Percentiles rank a stretch among this genome's conserved stretches.
Evolutionary conservation across 1,140 invertebrate species (phyloP).

Genomic region (Cydia pomonella): DNA sequence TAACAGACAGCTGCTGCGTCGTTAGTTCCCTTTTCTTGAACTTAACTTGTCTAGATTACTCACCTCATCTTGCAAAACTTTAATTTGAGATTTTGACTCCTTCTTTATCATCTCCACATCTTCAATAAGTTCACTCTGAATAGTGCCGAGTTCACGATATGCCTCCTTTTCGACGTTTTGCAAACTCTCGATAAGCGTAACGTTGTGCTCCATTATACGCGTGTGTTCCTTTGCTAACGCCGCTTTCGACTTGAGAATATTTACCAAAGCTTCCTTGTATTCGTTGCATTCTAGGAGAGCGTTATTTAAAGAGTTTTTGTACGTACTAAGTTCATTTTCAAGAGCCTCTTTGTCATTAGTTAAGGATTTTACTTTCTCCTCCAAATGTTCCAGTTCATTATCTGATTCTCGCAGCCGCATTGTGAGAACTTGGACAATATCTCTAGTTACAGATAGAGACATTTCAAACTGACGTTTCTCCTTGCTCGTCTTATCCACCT

Average conservation of each 20-base stretch:
- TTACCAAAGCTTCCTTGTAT: conserved; percentile 72
- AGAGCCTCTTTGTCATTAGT: conserved; percentile 62
- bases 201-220: conserved; percentile 77
- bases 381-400: conserved; percentile 71
- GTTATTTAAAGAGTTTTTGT: conserved; percentile 65
- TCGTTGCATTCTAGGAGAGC: conserved; percentile 71
- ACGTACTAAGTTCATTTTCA: conserved; percentile 63
- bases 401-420: conserved; percentile 74
- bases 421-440: conserved; percentile 75
- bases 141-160: conserved; percentile 70
- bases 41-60: conserved; percentile 5
- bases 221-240: conserved; percentile 72
- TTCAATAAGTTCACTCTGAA: conserved; percentile 74
- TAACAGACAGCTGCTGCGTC: too few species aligned
- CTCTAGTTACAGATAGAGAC: conserved; percentile 72
- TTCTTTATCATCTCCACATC: conserved; percentile 73
- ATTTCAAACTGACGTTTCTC: conserved; percentile 77
- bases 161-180: conserved; percentile 75
- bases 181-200: conserved; percentile 71
- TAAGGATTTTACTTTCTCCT: conserved; percentile 67
- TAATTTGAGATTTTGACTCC: conserved; percentile 71
- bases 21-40: too few species aligned
- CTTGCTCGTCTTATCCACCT: conserved; percentile 66
- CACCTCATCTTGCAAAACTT: conserved; percentile 70
- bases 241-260: conserved; percentile 74